Base-by-base conservation (phyloP, 2,113 vertebrate species). In the Etheostoma spectabile region DNA sequence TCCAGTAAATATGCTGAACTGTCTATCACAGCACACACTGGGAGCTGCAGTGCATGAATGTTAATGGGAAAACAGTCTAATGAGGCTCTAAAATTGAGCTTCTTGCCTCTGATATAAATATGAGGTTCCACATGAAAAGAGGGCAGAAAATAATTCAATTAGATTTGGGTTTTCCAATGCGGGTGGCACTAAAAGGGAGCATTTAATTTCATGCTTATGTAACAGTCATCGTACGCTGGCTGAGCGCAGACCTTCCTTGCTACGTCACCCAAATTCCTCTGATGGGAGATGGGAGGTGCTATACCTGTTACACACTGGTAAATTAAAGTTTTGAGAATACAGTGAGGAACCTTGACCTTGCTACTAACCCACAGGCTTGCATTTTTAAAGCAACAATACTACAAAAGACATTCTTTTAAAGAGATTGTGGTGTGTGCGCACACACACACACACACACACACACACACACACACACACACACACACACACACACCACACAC, bases 161-260 rank as follows among this genome's bases (percentile, higher is more conserved):
- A 86, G 79, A 72, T 86, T 85, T 78, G 81, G 85, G 77, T 85
- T 91, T 89, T 89, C 49, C 45, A 27, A 77, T 77, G 84, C 74
- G 53, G 83, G 89, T 84, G 89, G 86, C 77, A 86, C 81, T 74
- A 76, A 85, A 89, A 61, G 68, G 51, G 66, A 76, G 82, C 61
- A 64, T 79, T 92, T 90, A 62, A 85, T 88, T 89, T 89, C 81
- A 78, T 67, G 81, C 86, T 91, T 90, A 89, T 86, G 90, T 90
- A 91, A 92, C 86, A 88, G 70, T 13, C 67, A 56, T 75, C 61
- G 62, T 82, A 80, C 21, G 48, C 55, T 68, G 80, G 52, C 86
- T 65, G 86, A 77, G 82, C 35, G 14, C 52, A 76, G 77, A 73
- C 75, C 74, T 74, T 84, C 66, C 51, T 71, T 60, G 74, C 82